phyloP scores from a whole-genome alignment of 1,140 invertebrate genomes.

The Achroia grisella region DNA sequence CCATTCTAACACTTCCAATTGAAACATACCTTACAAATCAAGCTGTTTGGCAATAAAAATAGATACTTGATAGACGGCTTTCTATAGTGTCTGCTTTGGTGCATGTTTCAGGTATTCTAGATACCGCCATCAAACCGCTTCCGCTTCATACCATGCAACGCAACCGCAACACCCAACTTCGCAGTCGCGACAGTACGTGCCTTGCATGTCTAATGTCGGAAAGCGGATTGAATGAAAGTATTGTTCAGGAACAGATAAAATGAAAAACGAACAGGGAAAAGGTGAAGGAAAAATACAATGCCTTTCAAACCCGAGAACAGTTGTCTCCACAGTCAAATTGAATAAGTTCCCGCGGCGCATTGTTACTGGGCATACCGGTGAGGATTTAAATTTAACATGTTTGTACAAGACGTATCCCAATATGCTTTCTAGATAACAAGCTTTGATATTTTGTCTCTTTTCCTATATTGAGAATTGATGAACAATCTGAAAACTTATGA shows the following conservation, averaged over 20 bases:
- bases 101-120: too few species aligned
- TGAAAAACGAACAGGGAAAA: constrained; percentile 34
- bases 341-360: constrained; percentile 57
- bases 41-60: too few species aligned
- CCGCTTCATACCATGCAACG: constrained; percentile 22
- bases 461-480: background rate
- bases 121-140: constrained; percentile 2
- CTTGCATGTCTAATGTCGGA: constrained; percentile 46
- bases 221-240: constrained; percentile 55
- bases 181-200: constrained; percentile 43
- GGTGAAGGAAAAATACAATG: constrained; percentile 47
- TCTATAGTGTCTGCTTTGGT: too few species aligned
- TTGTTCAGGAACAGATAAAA: constrained; percentile 51
- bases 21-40: too few species aligned
- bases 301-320: constrained; percentile 56
- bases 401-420: constrained; percentile 18
- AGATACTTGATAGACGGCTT: too few species aligned
- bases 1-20: too few species aligned
- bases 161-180: constrained; percentile 22
- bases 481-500: too few species aligned
- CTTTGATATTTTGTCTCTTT: background rate
- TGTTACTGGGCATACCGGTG: constrained; percentile 53
- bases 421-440: background rate
- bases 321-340: constrained; percentile 62
- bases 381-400: constrained; percentile 41